These are phyloP conservation scores for Sanderia malayensis DNA, from an alignment of 30 jellyfish, hydroid and myxozoan species.

Conservation along the genomic window DNA sequence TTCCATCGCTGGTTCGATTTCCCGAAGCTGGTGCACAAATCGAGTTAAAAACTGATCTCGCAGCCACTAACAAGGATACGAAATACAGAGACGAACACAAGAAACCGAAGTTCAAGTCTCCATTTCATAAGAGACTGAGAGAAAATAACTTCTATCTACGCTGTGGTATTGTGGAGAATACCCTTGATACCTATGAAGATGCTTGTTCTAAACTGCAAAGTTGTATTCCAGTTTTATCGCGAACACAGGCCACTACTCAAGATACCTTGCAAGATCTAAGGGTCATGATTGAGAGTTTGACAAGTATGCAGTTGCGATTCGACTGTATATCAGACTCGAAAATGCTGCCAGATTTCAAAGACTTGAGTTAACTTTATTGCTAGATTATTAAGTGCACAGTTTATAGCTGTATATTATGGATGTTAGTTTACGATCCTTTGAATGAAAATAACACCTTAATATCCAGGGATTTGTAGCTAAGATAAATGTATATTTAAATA, in stretches of 20 bases:
- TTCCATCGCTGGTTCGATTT: slow-evolving; percentile 67
- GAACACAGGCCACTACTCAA: slow-evolving; percentile 26
- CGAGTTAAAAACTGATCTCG: slow-evolving; percentile 3
- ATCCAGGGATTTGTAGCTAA: no score
- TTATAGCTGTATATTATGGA: no score
- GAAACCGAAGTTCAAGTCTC: slow-evolving; percentile 51
- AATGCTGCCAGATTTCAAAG: slow-evolving; percentile 23
- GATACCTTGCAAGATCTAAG: slow-evolving; percentile 35
- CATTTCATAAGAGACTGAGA: slow-evolving; percentile 59
- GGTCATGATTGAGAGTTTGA: slow-evolving; percentile 35
- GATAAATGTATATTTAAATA: no score
- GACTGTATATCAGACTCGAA: slow-evolving; percentile 32
- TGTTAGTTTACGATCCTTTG: no score
- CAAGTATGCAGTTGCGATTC: slow-evolving; percentile 33
- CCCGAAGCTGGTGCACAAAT: slow-evolving; percentile 30
- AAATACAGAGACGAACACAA: slow-evolving; percentile 47
- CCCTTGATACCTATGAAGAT: slow-evolving; percentile 54
- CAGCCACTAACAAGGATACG: slow-evolving; percentile 10
- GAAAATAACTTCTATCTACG: slow-evolving; percentile 76
- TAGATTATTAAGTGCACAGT: no score
- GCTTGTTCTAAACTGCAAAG: slow-evolving; percentile 32
- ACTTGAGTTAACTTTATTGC: no score
- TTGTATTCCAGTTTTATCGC: slow-evolving; percentile 34
- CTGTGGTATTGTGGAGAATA: slow-evolving; percentile 69
- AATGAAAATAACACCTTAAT: no score